Conservation (phyloP, 2,888 invertebrate species). For the Leptopilina syphax region DNA sequence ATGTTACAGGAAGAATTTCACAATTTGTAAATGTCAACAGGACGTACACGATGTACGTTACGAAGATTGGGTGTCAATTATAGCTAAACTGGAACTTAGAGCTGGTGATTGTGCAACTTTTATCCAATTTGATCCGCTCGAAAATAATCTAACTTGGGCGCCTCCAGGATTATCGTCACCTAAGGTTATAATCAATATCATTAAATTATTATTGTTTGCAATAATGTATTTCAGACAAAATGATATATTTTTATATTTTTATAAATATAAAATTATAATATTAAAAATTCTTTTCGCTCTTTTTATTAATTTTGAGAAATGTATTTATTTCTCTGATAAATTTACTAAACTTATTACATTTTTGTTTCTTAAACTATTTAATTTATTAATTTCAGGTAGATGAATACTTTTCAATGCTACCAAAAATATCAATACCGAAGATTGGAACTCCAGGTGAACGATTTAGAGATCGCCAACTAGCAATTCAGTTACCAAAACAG, state of each 20-base stretch:
- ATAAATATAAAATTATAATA: too few species aligned
- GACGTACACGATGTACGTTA: conserved; percentile 94
- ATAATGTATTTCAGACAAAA: too few species aligned
- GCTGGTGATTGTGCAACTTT: conserved; percentile 79
- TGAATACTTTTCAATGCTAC: conserved; percentile 94
- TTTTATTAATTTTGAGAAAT: too few species aligned
- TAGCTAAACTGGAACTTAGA: conserved; percentile 80
- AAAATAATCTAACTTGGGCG: conserved; percentile 87
- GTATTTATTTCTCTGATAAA: too few species aligned
- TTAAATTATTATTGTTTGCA: too few species aligned
- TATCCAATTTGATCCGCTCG: conserved; percentile 79
- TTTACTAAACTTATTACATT: too few species aligned
- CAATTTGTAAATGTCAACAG: conserved; percentile 93
- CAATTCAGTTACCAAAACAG: conserved; percentile 94
- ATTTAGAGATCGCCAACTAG: conserved; percentile 88
- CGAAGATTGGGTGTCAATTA: conserved; percentile 89
- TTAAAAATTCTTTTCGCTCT: too few species aligned
- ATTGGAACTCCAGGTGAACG: conserved; percentile 88
- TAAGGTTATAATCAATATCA: conserved; percentile 62
- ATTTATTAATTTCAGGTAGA: conserved; percentile 83
- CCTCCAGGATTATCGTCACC: conserved; percentile 81
- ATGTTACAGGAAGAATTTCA: conserved; percentile 91
- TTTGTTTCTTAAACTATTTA: too few species aligned
- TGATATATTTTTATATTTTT: too few species aligned
- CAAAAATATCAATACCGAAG: conserved; percentile 82